Conservation (phyloP, 2,888 invertebrate species). For the Bellardia pandia region DNA sequence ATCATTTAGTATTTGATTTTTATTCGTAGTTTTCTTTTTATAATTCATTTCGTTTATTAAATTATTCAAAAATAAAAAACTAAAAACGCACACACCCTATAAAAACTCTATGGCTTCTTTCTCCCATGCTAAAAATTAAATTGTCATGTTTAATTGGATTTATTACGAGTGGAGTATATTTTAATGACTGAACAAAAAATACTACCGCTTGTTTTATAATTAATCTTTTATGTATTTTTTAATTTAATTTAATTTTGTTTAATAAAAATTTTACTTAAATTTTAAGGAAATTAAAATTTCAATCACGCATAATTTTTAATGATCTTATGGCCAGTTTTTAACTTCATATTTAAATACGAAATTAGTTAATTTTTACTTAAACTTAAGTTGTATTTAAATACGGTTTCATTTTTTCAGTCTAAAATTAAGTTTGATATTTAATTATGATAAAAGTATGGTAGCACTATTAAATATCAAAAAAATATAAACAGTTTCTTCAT, state of each 20-base stretch:
- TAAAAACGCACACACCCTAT: conserved; percentile 31
- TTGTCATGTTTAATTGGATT: conserved; percentile 27
- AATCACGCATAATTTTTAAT: no score
- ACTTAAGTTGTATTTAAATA: no score
- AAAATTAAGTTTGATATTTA: no score
- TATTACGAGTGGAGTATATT: not conserved
- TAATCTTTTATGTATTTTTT: not conserved
- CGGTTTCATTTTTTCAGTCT: no score
- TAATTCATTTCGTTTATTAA: conserved; percentile 45
- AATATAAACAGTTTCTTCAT: no score
- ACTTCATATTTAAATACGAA: no score
- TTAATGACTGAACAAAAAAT: not conserved
- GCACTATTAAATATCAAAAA: no score
- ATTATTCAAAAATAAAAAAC: conserved; percentile 16
- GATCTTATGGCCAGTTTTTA: no score
- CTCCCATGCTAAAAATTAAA: not conserved
- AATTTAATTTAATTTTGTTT: not conserved
- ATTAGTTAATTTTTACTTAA: no score
- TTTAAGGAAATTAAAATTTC: no score
- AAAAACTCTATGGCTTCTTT: conserved; percentile 9
- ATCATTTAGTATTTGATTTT: conserved; percentile 31
- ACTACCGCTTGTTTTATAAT: not conserved
- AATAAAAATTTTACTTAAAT: not conserved
- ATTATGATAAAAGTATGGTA: no score
- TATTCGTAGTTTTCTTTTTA: conserved; percentile 30